Evolutionary conservation across 2,888 invertebrate species (phyloP).

Genomic region (Campoplex nolae): DNA sequence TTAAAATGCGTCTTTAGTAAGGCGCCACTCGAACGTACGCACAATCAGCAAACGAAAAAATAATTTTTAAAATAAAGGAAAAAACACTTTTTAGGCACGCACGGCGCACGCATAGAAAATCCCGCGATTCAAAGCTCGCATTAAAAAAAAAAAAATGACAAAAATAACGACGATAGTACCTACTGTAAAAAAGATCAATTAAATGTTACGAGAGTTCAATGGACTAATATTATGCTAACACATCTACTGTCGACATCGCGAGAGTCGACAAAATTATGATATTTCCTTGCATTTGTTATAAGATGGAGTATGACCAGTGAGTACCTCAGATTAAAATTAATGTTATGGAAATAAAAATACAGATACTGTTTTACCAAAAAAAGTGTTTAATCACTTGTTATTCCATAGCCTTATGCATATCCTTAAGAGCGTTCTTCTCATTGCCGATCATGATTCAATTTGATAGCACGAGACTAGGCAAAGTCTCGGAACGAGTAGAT

Average conservation of each 20-base stretch:
- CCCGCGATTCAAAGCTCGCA: slow-evolving; percentile 47
- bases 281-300: slow-evolving; percentile 72
- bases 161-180: slow-evolving; percentile 65
- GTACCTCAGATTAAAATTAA: slow-evolving; percentile 70
- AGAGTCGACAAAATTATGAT: slow-evolving; percentile 59
- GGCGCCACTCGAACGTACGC: slow-evolving; percentile 70
- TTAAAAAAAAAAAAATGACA: slow-evolving; percentile 26
- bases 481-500: no score
- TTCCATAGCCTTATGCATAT: not conserved
- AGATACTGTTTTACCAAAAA: slow-evolving; percentile 62
- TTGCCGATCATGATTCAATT: no score
- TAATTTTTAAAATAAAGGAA: slow-evolving; percentile 25
- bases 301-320: slow-evolving; percentile 64
- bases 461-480: no score
- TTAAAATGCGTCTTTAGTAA: slow-evolving; percentile 56
- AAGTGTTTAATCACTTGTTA: not conserved
- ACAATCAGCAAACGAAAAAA: slow-evolving; percentile 66
- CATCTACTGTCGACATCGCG: slow-evolving; percentile 63
- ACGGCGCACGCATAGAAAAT: slow-evolving; percentile 65
- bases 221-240: slow-evolving; percentile 38
- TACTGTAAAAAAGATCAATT: slow-evolving; percentile 68
- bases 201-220: slow-evolving; percentile 67
- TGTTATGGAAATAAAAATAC: slow-evolving; percentile 71
- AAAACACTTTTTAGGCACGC: slow-evolving; percentile 61
- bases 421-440: no score